These are phyloP conservation scores for Eilema sororculum DNA, from an alignment of 2,888 invertebrate species.

Conservation along the genomic window DNA sequence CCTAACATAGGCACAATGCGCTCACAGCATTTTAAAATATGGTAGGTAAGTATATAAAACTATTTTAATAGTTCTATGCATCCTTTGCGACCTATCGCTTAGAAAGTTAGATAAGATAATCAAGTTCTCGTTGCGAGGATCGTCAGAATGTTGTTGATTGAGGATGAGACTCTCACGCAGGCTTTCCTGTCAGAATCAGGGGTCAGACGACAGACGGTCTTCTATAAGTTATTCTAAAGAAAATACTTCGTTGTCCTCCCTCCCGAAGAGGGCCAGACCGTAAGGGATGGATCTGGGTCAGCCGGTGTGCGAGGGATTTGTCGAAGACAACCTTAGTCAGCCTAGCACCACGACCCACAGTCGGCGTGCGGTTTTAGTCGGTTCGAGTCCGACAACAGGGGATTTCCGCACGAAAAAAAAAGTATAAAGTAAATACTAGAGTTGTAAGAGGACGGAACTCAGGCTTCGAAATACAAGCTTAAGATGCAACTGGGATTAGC, in stretches of 20 bases:
- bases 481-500: not conserved
- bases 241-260: too few species aligned
- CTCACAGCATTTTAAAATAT: constrained; percentile 24
- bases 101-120: constrained; percentile 31
- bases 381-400: too few species aligned
- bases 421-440: not conserved
- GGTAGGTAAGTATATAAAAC: constrained; percentile 29
- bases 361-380: too few species aligned
- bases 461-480: too few species aligned
- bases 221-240: not conserved
- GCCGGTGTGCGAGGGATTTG: too few species aligned
- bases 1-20: not conserved
- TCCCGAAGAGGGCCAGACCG: too few species aligned
- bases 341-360: too few species aligned
- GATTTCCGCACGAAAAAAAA: too few species aligned
- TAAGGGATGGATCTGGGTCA: too few species aligned
- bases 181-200: not conserved
- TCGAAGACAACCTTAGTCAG: too few species aligned
- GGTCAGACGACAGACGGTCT: not conserved
- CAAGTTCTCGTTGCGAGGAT: not conserved
- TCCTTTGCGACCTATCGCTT: constrained; percentile 33
- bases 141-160: not conserved
- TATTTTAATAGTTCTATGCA: constrained; percentile 28
- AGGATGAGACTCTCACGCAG: not conserved
- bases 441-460: too few species aligned